Evolutionary conservation across 2,797 vertebrate species (phyloP), one percentile per base, ranked within the genome.

Genomic region (Coreius guichenoti): DNA sequence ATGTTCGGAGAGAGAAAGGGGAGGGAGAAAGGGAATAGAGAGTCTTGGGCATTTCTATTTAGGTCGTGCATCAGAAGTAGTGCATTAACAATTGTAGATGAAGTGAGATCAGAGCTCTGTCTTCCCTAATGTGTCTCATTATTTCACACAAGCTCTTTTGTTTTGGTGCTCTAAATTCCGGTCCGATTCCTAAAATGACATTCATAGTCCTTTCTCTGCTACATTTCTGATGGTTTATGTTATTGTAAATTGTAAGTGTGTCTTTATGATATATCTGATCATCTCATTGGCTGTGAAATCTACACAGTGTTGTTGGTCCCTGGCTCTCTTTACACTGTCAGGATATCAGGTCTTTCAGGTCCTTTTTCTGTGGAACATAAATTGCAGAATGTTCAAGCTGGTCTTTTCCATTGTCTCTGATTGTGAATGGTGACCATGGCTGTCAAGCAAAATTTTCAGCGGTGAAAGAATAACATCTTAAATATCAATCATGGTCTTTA

Each of bases 1-100:
- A 36, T 81, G 47, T 83, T 56, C 74, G 75, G 54, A 81, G 47
- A 77, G 56, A 33, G 29, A 36, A 36, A 49, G 75, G 36, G 65
- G 78, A 79, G 77, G 69, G 74, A 56, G 69, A 80, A 26, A 58
- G 72, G 29, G 21, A 88, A 88, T 86, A 45, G 83, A 81, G 90
- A 87, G 88, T 93, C 93, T 91, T 91, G 92, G 92, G 93, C 87
- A 80, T 94, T 93, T 87, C 86, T 93, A 95, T 96, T 89, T 95
- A 93, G 95, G 94, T 95, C 95, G 93, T 49, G 89, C 86, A 89
- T 94, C 90, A 88, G 80, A 89, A 89, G 84, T 83, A 89, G 89
- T 81, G 81, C 86, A 90, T 91, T 87, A 93, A 93, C 69, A 81
- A 45, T 80, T 83, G 80, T 86, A 90, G 88, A 89, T 91, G 84